Base-by-base conservation (phyloP, 2,113 vertebrate species). In the Colaptes auratus region DNA sequence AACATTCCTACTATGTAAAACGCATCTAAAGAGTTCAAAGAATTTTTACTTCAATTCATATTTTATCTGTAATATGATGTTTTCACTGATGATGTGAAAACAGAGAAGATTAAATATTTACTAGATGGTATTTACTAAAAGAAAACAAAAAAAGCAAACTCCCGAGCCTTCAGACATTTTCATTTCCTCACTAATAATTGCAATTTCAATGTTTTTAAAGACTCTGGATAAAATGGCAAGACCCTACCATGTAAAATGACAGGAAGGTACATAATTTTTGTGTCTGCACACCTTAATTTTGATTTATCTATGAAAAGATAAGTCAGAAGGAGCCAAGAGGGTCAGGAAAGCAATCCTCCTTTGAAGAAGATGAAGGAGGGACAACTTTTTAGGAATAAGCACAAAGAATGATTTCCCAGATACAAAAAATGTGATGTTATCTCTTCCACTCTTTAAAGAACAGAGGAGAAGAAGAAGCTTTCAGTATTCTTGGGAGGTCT, bases 401-500 rank as follows among this genome's bases (percentile, higher is more conserved):
- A 94, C 52, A 78, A 71, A 36, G 86, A 87, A 70, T 30, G 12
- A 87, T 87, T 86, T 87, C 64, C 31, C 70, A 90, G 77, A 87
- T 70, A 88, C 11, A 82, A 46, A 66, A 93, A 75, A 70, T 79
- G 12, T 35, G 91, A 95, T 96, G 66, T 78, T 96, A 96, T 96
- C 96, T 95, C 15, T 11, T 84, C 74, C 63, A 87, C 33, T 48
- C 85, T 92, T 92, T 94, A 96, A 96, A 95, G 84, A 88, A 91
- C 61, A 79, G 48, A 91, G 93, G 94, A 97, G 90, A 96, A 96
- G 88, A 93, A 94, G 88, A 91, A 94, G 69, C 44, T 82, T 92
- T 86, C 46, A 63, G 80, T 95, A 23, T 92, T 96, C 97, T 93
- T 61, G 97, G 97, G 98, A 98, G 97, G 98, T 98, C 98, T 98